Evolutionary conservation across 2,113 vertebrate species (phyloP), one percentile per base, ranked within the genome.

Genomic region (Pachyramphus minor): DNA sequence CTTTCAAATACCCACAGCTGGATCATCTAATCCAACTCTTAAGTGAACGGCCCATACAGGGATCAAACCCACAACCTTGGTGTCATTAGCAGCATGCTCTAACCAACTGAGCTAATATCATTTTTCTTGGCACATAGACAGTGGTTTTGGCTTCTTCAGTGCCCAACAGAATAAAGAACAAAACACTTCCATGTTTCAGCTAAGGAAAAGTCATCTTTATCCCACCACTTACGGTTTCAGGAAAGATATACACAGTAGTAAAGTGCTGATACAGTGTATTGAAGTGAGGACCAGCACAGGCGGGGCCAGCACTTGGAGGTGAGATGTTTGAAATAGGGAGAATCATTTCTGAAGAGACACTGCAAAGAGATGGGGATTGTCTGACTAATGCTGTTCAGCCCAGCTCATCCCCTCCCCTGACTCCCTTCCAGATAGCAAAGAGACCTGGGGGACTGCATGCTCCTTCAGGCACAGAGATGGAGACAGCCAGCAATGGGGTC

Each of bases 321-420:
- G 19, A 89, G 37, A 27, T 0, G 0, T 45, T 37, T 53, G 69
- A 62, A 81, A 42, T 6, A 66, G n/a, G 16, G 16, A 21, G 8
- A 58, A 11, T 27, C 33, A 67, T 50, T 74, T 78, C 39, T 71
- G 45, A 73, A 66, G 63, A 75, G n/a, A 10, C 7, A 11, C 10
- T 66, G 12, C 50, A 69, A 69, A 45, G 47, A 37, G 19, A 20
- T 31, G 28, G 33, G 33, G 49, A 52, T 83, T 31, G 7, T 47
- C 58, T 83, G 28, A 73, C 12, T 31, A 58, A 50, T 1, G 28
- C 11, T 72, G 6, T 39, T 85, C n/a, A 68, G 15, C 27, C 24
- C 25, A 56, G n/a, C 17, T 45, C n/a, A 77, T 33, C 5, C 23
- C 7, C 27, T 55, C 3, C 49, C 21, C 24, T 72, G 35, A 18